These are phyloP conservation scores for Sebastiscus tertius DNA, from an alignment of 2,797 vertebrate genomes.

Conservation along the genomic window DNA sequence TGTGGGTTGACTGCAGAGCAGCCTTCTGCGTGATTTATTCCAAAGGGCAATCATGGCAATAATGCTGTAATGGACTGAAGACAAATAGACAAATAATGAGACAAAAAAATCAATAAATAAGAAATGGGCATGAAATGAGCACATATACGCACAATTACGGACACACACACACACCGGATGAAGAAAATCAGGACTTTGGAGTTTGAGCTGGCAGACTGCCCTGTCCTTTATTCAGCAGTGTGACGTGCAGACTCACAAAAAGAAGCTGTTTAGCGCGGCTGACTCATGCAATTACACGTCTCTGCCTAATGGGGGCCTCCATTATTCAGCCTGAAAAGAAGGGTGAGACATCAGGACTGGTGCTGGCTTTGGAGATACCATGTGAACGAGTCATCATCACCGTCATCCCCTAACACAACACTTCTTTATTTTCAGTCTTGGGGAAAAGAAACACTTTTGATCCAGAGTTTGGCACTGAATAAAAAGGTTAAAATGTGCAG, in stretches of 20 bases:
- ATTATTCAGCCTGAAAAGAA: slow-evolving; percentile 53
- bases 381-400: slow-evolving; percentile 40
- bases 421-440: background rate
- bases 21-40: slow-evolving; percentile 66
- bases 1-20: slow-evolving; percentile 49
- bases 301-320: slow-evolving; percentile 65
- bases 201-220: slow-evolving; percentile 47
- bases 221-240: slow-evolving; percentile 38
- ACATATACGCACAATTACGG: slow-evolving; percentile 36
- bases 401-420: slow-evolving; percentile 15
- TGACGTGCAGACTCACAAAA: slow-evolving; percentile 46
- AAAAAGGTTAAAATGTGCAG: background rate
- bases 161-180: background rate
- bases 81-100: slow-evolving; percentile 77
- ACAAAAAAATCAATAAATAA: slow-evolving; percentile 77
- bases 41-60: slow-evolving; percentile 70
- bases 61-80: slow-evolving; percentile 66
- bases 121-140: slow-evolving; percentile 68
- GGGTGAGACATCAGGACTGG: slow-evolving; percentile 42
- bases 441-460: background rate
- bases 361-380: slow-evolving; percentile 24
- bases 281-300: slow-evolving; percentile 71
- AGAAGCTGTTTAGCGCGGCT: slow-evolving; percentile 30
- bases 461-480: background rate
- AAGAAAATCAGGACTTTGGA: slow-evolving; percentile 29